Evolutionary conservation across 2,888 invertebrate species (phyloP).

Genomic region (Escarpia spicata): DNA sequence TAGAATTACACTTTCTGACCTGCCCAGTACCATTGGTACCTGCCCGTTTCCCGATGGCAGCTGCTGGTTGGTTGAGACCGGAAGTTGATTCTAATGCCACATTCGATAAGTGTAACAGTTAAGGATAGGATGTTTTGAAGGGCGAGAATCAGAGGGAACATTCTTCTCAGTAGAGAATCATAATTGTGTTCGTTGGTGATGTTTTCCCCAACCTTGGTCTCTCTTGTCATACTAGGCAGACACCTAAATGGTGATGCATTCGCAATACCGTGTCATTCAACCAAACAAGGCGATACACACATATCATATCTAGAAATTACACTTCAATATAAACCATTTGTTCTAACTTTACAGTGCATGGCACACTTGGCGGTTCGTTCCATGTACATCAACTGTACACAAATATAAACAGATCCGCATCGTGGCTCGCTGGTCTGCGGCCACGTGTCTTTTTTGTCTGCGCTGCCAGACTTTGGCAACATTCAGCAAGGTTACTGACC

Average conservation of each 20-base stretch:
- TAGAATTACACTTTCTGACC: background rate
- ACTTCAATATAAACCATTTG: background rate
- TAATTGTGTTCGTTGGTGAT: background rate
- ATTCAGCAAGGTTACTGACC: background rate
- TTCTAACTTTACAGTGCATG: background rate
- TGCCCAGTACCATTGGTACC: background rate
- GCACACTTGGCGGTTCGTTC: background rate
- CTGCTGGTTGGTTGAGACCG: background rate
- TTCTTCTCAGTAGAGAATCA: no score
- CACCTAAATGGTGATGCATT: background rate
- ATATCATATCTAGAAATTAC: background rate
- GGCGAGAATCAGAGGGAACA: background rate
- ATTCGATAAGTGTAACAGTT: background rate
- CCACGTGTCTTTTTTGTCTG: background rate
- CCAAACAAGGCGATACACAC: background rate
- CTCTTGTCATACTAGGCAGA: background rate
- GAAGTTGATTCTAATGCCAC: background rate
- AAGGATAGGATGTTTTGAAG: background rate
- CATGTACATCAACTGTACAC: background rate
- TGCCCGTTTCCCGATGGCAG: background rate
- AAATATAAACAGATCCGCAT: background rate
- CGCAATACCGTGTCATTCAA: background rate
- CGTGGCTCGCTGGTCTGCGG: background rate
- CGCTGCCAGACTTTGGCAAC: background rate
- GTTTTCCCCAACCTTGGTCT: background rate